Evolutionary conservation across 23 tunicate genomes (phyloP), one percentile per base, ranked within the genome.

Genomic region (Trididemnum nubilum): DNA sequence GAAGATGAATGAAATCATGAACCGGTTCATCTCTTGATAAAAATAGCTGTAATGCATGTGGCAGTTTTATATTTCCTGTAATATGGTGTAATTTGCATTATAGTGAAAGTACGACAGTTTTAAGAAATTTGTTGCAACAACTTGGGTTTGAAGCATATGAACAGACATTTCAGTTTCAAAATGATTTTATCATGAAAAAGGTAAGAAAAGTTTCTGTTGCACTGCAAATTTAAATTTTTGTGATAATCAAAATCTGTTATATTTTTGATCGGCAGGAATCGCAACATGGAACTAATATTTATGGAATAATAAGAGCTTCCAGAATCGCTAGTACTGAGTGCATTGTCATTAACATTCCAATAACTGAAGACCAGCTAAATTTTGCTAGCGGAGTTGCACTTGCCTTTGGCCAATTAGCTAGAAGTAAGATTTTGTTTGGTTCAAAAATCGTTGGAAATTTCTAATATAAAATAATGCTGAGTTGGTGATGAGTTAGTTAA

Each of bases 321-420:
- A 71, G 97, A 34, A 70, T 84, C 25, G 80, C 92, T 31, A 87
- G 91, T 61, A 85, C 88, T 1, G 97, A 92, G 44, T 72, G 80
- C 18, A 79, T 92, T 51, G 88, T 92, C 44, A 38, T 92, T 0
- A 92, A 92, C 57, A 64, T 92, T 87, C 97, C 97, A 21, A 36
- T 87, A 28, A 3, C 23, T 34, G 50, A 58, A 9, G 82, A 71
- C 22, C 32, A 29, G 28, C 32, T 36, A 27, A 92, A 92, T 65
- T 83, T 76, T 83, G 97, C 88, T 1, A 72, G 63, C 40, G 97
- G 97, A 0, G 39, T 83, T 0, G 85, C 85, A 0, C 33, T 82
- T 51, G 81, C 85, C 12, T 61, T 92, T 66, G 97, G 89, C 0
- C 60, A 74, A 50, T 63, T 66, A 50, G 72, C 88, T 0, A 35